These are phyloP conservation scores for Sebastes dallii DNA, from an alignment of 2,797 vertebrate species.

Conservation along the genomic window DNA sequence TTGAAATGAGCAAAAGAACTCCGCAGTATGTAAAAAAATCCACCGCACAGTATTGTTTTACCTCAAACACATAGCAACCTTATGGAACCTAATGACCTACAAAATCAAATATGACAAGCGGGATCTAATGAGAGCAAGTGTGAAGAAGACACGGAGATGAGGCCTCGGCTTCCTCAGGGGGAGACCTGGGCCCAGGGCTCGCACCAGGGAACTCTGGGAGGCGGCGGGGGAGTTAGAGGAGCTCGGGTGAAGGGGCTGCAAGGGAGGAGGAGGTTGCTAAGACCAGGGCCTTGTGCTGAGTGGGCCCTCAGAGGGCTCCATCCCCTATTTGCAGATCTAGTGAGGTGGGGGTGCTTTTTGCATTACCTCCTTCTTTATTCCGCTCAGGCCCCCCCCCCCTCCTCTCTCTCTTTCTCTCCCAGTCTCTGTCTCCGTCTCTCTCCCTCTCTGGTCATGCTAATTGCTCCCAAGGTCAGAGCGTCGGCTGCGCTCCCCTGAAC, in stretches of 20 bases:
- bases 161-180: conserved; percentile 48
- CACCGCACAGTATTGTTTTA: conserved; percentile 6
- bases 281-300: conserved; percentile 62
- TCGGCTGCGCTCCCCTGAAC: conserved; percentile 69
- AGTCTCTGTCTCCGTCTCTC: conserved; percentile 51
- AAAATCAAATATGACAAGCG: conserved; percentile 52
- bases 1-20: conserved; percentile 26
- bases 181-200: conserved; percentile 36
- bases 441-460: conserved; percentile 81
- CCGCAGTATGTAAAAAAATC: conserved; percentile 18
- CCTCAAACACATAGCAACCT: conserved; percentile 19
- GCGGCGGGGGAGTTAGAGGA: conserved; percentile 32
- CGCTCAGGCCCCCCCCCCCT: conserved; percentile 34
- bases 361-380: conserved; percentile 75
- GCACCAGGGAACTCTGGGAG: conserved; percentile 37
- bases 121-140: conserved; percentile 54
- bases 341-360: conserved; percentile 61
- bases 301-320: conserved; percentile 67
- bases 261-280: conserved; percentile 49
- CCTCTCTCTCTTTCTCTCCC: conserved; percentile 20
- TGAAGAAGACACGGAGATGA: conserved; percentile 43
- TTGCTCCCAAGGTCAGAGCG: conserved; percentile 83
- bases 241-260: conserved; percentile 36
- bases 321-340: conserved; percentile 63
- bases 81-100: conserved; percentile 50